Conservation (phyloP, 2,797 vertebrate species). For the Lophotriccus pileatus region DNA sequence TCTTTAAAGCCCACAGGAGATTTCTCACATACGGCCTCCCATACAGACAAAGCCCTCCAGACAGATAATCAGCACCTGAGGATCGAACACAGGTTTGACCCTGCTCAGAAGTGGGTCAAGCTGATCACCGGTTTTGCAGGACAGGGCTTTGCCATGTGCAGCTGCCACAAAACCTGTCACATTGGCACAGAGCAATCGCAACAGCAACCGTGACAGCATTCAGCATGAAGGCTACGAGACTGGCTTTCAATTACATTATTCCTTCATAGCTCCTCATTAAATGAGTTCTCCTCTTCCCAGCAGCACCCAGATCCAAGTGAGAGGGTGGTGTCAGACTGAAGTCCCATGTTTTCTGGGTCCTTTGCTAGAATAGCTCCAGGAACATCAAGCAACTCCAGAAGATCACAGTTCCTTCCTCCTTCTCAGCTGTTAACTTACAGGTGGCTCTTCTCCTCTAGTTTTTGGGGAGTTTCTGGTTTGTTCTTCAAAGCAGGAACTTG, state of each 20-base stretch:
- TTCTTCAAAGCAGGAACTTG: not conserved
- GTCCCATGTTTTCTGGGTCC: not conserved
- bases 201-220: not conserved
- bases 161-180: not conserved
- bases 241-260: not conserved
- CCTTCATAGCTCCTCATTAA: not conserved
- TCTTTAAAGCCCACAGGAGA: not conserved
- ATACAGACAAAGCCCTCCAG: conserved; percentile 13
- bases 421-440: not conserved
- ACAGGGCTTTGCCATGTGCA: not conserved
- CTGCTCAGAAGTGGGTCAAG: conserved; percentile 43
- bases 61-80: conserved; percentile 12
- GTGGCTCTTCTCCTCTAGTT: not conserved
- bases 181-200: not conserved
- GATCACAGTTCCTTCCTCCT: not conserved
- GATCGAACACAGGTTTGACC: not conserved
- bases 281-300: not conserved
- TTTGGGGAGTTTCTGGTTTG: not conserved
- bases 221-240: not conserved
- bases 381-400: not conserved
- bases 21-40: not conserved
- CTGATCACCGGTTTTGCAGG: not conserved
- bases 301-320: not conserved
- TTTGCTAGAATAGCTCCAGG: not conserved
- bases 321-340: not conserved